Base-by-base conservation (phyloP, 2,888 invertebrate species). In the Himalopsyche anomala region DNA sequence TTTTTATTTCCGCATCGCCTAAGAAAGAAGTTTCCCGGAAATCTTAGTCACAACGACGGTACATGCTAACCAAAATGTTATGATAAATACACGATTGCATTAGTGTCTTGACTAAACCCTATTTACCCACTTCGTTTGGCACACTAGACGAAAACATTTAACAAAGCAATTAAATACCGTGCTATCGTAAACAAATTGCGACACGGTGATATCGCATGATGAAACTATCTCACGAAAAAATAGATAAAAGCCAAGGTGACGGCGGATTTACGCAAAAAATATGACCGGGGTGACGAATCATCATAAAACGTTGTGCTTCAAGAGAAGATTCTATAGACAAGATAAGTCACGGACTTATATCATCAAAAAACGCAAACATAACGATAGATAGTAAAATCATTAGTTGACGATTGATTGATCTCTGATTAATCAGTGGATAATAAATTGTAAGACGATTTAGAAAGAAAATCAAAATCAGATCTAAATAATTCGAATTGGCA, bases 161-260 rank as follows among this genome's bases (percentile, higher is more conserved):
- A 56, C 56, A 28, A 28, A 62, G 28, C 11, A 62, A 62, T 19
- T 62, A 62, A 62, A 62, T 19, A 62, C 8, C 51, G 12, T 15
- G 28, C 28, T 19, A 62, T 19, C 28, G 19, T 62, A 19, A 62
- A 51, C 51, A 51, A 15, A 12, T 62, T 62, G 19, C 11, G 62
- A 5, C 62, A 62, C 62, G 62, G 3, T 19, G 62, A 8, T 4
- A 62, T 28, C 11, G 28, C 28, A 62, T 28, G 62, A n/a, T 62
- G 62, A 62, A 62, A 62, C 11, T 62, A 62, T 62, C 62, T 19
- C 19, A 62, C 19, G 62, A 62, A 62, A 62, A 62, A 19, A 62
- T 19, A 9, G 8, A 19, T 62, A 62, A 62, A 56, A 56, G 56
- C 19, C 62, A 62, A 62, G 62, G 62, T 62, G 62, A 62, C 62